Percentiles rank a stretch among this genome's conserved stretches.
Evolutionary conservation across 1,140 invertebrate species (phyloP).

Genomic region (Leptinotarsa lineolata): DNA sequence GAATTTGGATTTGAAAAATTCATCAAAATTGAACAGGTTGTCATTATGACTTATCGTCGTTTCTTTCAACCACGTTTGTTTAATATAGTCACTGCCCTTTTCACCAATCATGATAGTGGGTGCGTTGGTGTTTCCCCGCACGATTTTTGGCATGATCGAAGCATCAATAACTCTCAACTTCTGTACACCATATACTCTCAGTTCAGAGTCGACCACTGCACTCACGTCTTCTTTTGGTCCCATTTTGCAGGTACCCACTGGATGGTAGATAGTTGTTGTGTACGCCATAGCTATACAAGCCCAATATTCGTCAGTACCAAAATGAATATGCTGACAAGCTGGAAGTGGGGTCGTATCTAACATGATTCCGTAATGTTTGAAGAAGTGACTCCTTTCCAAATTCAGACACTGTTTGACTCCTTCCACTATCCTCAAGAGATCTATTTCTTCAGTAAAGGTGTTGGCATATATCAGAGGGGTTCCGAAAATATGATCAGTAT

Average conservation of each 20-base stretch:
- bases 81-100: conserved; percentile 69
- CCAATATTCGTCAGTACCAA: conserved; percentile 61
- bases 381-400: conserved; percentile 58
- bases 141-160: conserved; percentile 60
- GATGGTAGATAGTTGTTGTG: conserved; percentile 59
- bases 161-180: conserved; percentile 55
- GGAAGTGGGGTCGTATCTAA: conserved; percentile 55
- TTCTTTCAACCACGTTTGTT: conserved; percentile 52
- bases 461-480: conserved; percentile 70
- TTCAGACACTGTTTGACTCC: conserved; percentile 59
- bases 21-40: neutral
- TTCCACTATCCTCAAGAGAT: conserved; percentile 61
- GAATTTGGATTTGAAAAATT: conserved; percentile 16
- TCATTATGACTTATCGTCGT: neutral
- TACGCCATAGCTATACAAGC: conserved; percentile 57
- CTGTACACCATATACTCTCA: conserved; percentile 52
- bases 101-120: conserved; percentile 73
- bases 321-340: conserved; percentile 53
- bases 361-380: conserved; percentile 54
- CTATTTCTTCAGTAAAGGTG: conserved; percentile 64
- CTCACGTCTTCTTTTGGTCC: conserved; percentile 53
- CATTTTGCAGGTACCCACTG: conserved; percentile 68
- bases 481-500: conserved; percentile 61
- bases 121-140: conserved; percentile 68
- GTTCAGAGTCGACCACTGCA: conserved; percentile 54